Evolutionary conservation across 2,113 vertebrate species (phyloP).

Genomic region (Larimichthys polyactis): DNA sequence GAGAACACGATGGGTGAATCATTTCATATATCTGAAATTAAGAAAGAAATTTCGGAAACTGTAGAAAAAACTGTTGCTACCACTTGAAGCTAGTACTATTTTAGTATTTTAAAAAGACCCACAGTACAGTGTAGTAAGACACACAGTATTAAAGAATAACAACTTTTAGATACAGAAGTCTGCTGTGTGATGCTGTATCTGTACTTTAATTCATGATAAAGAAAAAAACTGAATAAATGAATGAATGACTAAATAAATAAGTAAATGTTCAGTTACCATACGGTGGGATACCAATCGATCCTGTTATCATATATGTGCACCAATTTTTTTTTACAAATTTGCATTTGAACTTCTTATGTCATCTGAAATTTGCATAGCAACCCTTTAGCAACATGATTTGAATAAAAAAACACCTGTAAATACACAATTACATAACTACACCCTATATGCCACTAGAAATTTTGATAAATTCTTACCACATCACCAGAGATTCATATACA

Average conservation of each 20-base stretch:
- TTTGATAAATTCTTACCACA: background rate
- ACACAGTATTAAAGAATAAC: background rate
- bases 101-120: background rate
- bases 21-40: too few relatives aligned
- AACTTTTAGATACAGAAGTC: background rate
- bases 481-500: background rate
- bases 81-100: too few relatives aligned
- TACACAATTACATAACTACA: background rate
- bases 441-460: background rate
- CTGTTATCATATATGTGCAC: background rate
- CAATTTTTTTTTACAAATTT: background rate
- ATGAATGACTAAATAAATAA: background rate
- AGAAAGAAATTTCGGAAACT: too few relatives aligned
- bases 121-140: background rate
- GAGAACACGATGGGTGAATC: too few relatives aligned
- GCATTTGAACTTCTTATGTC: background rate
- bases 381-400: background rate
- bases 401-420: background rate
- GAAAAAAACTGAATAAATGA: background rate
- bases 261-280: background rate
- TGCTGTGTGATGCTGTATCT: background rate
- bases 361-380: background rate
- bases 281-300: too few relatives aligned
- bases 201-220: background rate
- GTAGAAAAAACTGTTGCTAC: too few relatives aligned